Conservation (phyloP, 2,888 invertebrate species). For the Synanthedon formicaeformis region DNA sequence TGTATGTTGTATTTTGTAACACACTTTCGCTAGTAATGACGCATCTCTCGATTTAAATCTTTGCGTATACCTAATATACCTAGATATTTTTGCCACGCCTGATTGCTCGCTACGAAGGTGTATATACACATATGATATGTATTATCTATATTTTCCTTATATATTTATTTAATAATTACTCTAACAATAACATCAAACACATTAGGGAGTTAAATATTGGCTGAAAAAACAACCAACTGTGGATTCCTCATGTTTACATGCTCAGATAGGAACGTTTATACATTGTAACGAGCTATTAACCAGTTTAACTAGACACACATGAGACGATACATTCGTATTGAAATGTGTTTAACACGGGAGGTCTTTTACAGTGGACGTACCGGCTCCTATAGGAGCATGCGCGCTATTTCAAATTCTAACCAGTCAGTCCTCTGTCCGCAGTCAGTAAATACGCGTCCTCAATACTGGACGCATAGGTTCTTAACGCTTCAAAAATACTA, state of each 20-base stretch:
- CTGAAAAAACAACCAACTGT: conserved; percentile 44
- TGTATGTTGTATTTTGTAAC: no score
- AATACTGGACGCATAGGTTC: neutral
- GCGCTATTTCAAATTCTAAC: neutral
- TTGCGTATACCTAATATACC: no score
- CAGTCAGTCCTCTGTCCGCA: neutral
- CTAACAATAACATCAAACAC: neutral
- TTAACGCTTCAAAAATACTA: neutral
- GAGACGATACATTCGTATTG: no score
- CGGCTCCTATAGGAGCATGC: neutral
- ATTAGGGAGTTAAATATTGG: neutral
- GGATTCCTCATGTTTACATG: conserved; percentile 24
- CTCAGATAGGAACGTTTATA: neutral
- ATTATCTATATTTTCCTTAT: no score
- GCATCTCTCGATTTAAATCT: no score
- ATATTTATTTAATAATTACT: neutral
- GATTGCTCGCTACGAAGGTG: no score
- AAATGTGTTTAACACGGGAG: neutral
- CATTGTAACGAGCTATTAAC: neutral
- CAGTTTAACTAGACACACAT: neutral
- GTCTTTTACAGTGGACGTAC: neutral
- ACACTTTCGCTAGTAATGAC: no score
- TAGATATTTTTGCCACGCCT: no score
- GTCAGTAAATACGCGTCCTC: neutral
- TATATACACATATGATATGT: no score